These are phyloP conservation scores for Eumaeus atala DNA, from an alignment of 1,140 invertebrate species.

Conservation along the genomic window DNA sequence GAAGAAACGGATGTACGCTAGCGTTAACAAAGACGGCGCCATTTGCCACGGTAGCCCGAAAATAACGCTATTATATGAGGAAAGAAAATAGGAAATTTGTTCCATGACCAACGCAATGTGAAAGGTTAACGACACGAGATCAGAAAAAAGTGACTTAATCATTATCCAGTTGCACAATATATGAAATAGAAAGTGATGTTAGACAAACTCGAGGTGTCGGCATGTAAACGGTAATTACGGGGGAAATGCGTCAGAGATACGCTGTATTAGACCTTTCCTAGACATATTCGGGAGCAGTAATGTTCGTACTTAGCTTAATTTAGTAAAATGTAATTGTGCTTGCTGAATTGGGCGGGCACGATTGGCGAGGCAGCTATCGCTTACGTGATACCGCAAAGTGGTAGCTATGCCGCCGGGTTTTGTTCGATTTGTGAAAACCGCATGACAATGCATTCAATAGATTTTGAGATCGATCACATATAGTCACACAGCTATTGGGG, in stretches of 20 bases:
- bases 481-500: no score
- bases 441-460: no score
- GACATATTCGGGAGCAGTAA: neutral
- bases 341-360: neutral
- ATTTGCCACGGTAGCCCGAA: no score
- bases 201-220: neutral
- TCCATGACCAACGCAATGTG: neutral
- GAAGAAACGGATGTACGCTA: no score
- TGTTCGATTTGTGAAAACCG: no score
- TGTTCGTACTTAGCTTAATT: no score
- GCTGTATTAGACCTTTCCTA: neutral
- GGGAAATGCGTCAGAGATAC: neutral
- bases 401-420: no score
- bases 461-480: no score
- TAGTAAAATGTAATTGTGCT: slow-evolving; percentile 11
- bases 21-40: no score
- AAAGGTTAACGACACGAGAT: slow-evolving; percentile 2
- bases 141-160: slow-evolving; percentile 7
- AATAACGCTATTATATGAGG: no score
- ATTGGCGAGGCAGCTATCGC: no score
- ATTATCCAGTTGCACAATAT: slow-evolving; percentile 4
- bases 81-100: neutral
- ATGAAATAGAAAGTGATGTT: slow-evolving; percentile 10
- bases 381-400: no score
- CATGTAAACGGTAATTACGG: neutral